These are phyloP conservation scores for Coelinius sp. DNA, from an alignment of 2,888 invertebrate genomes.

Conservation along the genomic window DNA sequence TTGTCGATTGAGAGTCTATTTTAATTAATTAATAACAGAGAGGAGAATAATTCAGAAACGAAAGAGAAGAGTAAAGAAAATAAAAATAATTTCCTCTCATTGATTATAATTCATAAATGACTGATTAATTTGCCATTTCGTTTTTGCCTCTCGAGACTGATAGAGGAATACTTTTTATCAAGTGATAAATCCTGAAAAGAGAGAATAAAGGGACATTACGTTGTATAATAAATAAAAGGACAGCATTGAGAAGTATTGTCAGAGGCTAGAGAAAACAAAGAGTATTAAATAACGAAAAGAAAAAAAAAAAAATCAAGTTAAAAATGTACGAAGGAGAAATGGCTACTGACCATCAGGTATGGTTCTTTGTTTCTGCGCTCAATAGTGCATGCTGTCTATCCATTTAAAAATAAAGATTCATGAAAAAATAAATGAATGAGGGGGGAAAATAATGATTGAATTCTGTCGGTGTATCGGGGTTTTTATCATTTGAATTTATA, in stretches of 20 bases:
- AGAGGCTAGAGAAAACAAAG: constrained; percentile 19
- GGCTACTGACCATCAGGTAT: constrained; percentile 68
- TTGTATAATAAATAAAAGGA: constrained; percentile 15
- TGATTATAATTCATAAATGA: constrained; percentile 27
- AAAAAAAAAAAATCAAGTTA: constrained; percentile 30
- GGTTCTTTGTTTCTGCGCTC: constrained; percentile 44
- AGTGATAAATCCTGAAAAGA: constrained; percentile 14
- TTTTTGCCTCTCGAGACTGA: constrained; percentile 38
- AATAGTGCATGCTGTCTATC: constrained; percentile 37
- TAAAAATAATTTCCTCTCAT: neutral
- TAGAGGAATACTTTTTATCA: constrained; percentile 31
- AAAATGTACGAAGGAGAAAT: constrained; percentile 69
- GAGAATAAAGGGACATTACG: constrained; percentile 3
- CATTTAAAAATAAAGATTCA: neutral
- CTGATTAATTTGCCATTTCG: constrained; percentile 33
- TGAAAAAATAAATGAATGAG: constrained; percentile 2
- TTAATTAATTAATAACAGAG: constrained; percentile 49
- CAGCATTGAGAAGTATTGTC: constrained; percentile 27
- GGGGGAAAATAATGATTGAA: constrained; percentile 12
- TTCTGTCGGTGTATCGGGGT: neutral
- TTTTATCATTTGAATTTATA: neutral
- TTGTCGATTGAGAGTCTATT: constrained; percentile 60
- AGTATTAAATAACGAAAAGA: constrained; percentile 15
- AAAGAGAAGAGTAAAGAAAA: constrained; percentile 8
- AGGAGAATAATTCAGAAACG: constrained; percentile 19